phyloP scores from a whole-genome alignment of 1,140 invertebrate genomes.

The Drosophila sp. region DNA sequence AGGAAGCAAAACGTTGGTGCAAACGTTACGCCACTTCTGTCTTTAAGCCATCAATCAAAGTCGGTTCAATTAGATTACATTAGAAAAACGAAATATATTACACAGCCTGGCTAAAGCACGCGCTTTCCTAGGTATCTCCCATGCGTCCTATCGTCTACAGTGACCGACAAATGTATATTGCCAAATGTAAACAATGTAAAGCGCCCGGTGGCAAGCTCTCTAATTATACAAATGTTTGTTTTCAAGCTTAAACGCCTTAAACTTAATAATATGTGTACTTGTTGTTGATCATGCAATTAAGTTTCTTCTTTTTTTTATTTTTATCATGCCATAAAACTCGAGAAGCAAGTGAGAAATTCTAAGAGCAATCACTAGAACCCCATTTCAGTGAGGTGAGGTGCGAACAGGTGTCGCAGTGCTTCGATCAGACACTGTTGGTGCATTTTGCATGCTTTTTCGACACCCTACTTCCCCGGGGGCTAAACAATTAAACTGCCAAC shows the following conservation, averaged over 20 bases:
- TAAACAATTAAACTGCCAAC: neutral
- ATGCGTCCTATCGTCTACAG: neutral
- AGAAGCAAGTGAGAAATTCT: neutral
- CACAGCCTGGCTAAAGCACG: neutral
- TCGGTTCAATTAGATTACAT: neutral
- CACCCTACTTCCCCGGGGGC: neutral
- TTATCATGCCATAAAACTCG: conserved; percentile 1
- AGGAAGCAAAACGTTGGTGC: conserved; percentile 13
- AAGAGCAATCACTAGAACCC: too few species aligned
- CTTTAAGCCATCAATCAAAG: conserved; percentile 9
- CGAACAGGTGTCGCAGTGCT: neutral
- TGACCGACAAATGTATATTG: too few species aligned
- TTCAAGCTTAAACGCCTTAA: conserved; percentile 38
- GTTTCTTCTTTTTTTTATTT: neutral
- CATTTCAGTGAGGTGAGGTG: too few species aligned
- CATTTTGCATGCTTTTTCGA: neutral
- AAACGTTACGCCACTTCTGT: neutral
- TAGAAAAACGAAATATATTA: neutral
- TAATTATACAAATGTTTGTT: conserved; percentile 52
- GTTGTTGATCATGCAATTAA: conserved; percentile 35
- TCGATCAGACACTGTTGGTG: neutral
- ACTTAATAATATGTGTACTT: conserved; percentile 2
- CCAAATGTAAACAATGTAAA: conserved; percentile 17
- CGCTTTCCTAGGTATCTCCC: neutral
- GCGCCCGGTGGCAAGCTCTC: conserved; percentile 26